Conservation (phyloP, 2,113 vertebrate genomes). For the Corydoras maculifer region DNA sequence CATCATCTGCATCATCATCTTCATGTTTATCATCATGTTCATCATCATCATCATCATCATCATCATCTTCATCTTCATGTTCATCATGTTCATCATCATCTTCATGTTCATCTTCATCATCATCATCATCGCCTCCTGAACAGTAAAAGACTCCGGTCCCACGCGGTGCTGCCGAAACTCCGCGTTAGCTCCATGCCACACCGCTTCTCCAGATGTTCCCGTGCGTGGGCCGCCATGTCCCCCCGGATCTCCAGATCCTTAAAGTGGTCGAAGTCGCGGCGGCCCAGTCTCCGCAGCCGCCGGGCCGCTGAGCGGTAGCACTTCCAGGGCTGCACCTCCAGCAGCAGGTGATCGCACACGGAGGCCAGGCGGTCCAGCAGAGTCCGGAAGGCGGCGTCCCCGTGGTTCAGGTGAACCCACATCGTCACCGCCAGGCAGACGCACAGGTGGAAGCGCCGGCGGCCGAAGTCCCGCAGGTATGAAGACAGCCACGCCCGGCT, state of each 20-base stretch:
- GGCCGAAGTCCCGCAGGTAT: slow-evolving; percentile 64
- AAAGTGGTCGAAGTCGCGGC: slow-evolving; percentile 81
- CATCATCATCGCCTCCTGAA: slow-evolving; percentile 58
- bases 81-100: too few species aligned
- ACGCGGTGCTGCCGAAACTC: slow-evolving; percentile 80
- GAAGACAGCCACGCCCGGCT: slow-evolving; percentile 55
- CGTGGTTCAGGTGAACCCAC: slow-evolving; percentile 93
- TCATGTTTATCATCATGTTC: too few species aligned
- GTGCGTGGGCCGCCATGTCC: slow-evolving; percentile 66
- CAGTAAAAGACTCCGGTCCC: slow-evolving; percentile 81
- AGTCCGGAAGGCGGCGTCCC: slow-evolving; percentile 71
- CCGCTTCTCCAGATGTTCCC: slow-evolving; percentile 67
- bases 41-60: too few species aligned
- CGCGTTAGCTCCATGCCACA: slow-evolving; percentile 75
- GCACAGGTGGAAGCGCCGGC: slow-evolving; percentile 72
- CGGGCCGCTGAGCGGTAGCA: slow-evolving; percentile 86
- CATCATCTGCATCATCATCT: too few species aligned
- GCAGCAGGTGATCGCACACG: slow-evolving; percentile 69
- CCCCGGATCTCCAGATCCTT: slow-evolving; percentile 72
- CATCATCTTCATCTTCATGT: too few species aligned
- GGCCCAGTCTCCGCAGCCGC: slow-evolving; percentile 79
- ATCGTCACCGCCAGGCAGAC: slow-evolving; percentile 90
- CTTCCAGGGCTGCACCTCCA: slow-evolving; percentile 91
- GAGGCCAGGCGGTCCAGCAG: slow-evolving; percentile 74
- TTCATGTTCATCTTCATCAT: too few species aligned